Conservation (phyloP, 2,113 vertebrate genomes). For the Hydropotes inermis region DNA sequence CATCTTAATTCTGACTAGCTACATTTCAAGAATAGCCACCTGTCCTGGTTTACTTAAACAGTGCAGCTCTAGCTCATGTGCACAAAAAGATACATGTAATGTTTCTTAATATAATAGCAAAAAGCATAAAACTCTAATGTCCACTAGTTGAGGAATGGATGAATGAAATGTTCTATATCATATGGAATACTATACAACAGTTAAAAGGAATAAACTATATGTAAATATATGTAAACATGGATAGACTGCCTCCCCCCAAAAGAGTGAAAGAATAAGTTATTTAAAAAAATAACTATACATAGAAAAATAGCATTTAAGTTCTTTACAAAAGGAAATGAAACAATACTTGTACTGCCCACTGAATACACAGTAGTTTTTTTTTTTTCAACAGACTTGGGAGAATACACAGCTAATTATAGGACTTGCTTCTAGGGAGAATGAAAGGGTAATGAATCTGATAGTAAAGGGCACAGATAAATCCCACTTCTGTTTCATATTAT, state of each 20-base stretch:
- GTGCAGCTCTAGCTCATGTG: not conserved
- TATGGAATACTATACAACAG: not conserved
- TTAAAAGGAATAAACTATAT: constrained; percentile 22
- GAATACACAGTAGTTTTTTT: not conserved
- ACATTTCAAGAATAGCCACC: not conserved
- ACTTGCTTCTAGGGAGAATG: not conserved
- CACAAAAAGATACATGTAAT: not conserved
- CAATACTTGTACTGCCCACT: not conserved
- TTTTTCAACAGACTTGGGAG: not conserved
- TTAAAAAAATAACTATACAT: not conserved
- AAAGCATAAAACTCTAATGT: not conserved
- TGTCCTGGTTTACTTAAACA: not conserved
- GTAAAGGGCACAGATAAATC: not conserved
- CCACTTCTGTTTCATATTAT: not conserved
- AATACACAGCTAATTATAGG: not conserved
- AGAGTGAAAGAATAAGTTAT: not conserved
- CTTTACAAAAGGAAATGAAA: not conserved
- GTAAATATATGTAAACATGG: constrained; percentile 21
- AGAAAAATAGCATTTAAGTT: not conserved
- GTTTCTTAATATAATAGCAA: not conserved
- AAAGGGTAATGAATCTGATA: not conserved
- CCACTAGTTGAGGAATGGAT: not conserved
- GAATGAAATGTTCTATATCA: constrained; percentile 13
- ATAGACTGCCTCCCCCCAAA: not conserved
- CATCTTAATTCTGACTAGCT: not conserved